Conservation (phyloP, 2,888 invertebrate genomes). For the Drosophila quinaria region DNA sequence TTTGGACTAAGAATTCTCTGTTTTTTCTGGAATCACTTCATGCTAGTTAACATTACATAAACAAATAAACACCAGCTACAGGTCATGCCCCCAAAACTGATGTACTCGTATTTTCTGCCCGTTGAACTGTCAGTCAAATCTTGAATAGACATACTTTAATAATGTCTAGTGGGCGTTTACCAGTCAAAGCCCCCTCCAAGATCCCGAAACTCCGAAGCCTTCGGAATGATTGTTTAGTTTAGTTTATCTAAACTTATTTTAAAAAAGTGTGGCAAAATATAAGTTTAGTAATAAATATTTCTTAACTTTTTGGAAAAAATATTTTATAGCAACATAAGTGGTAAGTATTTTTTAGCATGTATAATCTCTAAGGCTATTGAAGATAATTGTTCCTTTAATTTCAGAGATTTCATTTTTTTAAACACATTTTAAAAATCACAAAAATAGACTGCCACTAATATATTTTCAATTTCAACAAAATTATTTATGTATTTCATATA, state of each 20-base stretch:
- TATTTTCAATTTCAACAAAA: too few species aligned
- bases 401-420: too few species aligned
- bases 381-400: too few species aligned
- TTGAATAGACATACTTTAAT: constrained; percentile 17
- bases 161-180: constrained; percentile 30
- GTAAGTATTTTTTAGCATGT: too few species aligned
- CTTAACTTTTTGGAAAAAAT: too few species aligned
- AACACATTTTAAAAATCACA: too few species aligned
- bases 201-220: not conserved
- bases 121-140: constrained; percentile 37
- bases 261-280: not conserved
- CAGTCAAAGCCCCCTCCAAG: not conserved
- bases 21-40: constrained; percentile 17
- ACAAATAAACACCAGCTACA: constrained; percentile 41
- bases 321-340: too few species aligned
- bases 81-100: constrained; percentile 21
- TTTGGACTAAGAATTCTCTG: constrained; percentile 16
- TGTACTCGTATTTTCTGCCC: not conserved
- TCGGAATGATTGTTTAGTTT: constrained; percentile 23
- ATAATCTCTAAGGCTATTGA: too few species aligned
- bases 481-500: too few species aligned
- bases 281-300: not conserved
- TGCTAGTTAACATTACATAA: constrained; percentile 60
- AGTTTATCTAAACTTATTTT: not conserved
- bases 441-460: too few species aligned